phyloP scores from a whole-genome alignment of 2,113 vertebrate genomes.

The Epinephelus lanceolatus region DNA sequence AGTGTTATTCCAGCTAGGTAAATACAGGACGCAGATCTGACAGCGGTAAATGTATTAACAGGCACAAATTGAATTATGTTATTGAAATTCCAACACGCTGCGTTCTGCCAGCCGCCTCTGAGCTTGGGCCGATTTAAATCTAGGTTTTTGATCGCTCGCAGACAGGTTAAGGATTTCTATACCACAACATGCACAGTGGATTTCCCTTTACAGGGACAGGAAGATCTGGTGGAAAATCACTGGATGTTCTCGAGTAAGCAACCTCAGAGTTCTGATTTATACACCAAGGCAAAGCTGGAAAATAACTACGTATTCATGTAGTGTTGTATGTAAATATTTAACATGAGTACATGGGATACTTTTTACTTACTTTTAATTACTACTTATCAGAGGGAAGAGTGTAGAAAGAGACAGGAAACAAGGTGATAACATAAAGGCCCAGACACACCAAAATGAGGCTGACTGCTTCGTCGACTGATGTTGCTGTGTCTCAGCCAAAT shows the following conservation, averaged over 20 bases:
- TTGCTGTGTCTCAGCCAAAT: no score
- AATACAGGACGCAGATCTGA: slow-evolving; percentile 72
- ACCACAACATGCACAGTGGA: slow-evolving; percentile 19
- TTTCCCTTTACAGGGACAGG: slow-evolving; percentile 13
- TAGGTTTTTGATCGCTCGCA: slow-evolving; percentile 42
- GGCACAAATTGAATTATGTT: slow-evolving; percentile 77
- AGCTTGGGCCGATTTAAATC: slow-evolving; percentile 50
- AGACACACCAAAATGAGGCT: no score
- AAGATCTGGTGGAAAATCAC: slow-evolving; percentile 9
- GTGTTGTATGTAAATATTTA: neutral
- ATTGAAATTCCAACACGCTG: slow-evolving; percentile 49
- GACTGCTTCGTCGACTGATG: no score
- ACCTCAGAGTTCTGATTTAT: slow-evolving; percentile 7
- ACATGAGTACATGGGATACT: neutral
- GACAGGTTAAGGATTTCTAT: slow-evolving; percentile 42
- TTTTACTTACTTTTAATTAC: neutral
- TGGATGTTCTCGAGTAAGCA: slow-evolving; percentile 13
- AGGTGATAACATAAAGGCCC: no score
- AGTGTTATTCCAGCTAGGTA: slow-evolving; percentile 83
- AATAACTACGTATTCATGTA: neutral
- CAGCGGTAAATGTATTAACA: slow-evolving; percentile 72
- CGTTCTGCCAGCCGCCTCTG: slow-evolving; percentile 34
- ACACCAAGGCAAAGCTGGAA: neutral
- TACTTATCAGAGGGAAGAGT: neutral
- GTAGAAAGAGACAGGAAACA: no score